Percentiles rank a stretch among this genome's conserved stretches.
phyloP scores from a whole-genome alignment of 2,888 invertebrate genomes.

The Pyralis farinalis region DNA sequence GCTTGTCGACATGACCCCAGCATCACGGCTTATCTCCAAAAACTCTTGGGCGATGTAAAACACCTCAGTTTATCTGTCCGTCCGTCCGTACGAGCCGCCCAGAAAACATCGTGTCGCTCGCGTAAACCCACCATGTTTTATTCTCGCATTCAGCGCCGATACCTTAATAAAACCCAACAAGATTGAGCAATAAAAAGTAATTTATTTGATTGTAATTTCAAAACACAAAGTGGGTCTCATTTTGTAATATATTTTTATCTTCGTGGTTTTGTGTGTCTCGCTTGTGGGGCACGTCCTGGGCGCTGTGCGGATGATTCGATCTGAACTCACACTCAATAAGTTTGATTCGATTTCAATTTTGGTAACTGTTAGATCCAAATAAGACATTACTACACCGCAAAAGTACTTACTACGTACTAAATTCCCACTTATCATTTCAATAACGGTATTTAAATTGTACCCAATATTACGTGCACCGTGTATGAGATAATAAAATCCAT shows the following conservation, averaged over 20 bases:
- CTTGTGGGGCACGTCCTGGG: conserved; percentile 60
- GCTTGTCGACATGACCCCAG: conserved; percentile 54
- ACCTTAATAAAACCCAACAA: conserved; percentile 80
- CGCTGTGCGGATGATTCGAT: conserved; percentile 42
- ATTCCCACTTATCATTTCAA: conserved; percentile 11
- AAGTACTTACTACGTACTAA: conserved; percentile 17
- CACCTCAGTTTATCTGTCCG: conserved; percentile 55
- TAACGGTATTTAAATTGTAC: conserved; percentile 9
- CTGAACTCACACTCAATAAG: conserved; percentile 46
- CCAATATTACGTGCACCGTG: neutral
- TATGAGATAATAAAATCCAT: neutral
- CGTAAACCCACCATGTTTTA: conserved; percentile 77
- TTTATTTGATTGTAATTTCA: conserved; percentile 81
- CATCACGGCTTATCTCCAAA: conserved; percentile 66
- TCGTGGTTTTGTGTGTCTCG: conserved; percentile 75
- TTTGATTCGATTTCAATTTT: conserved; percentile 58
- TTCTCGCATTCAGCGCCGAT: conserved; percentile 73
- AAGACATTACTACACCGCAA: conserved; percentile 62
- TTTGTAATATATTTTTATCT: conserved; percentile 80
- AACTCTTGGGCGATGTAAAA: conserved; percentile 62
- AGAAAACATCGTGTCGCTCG: conserved; percentile 63
- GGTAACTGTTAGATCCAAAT: conserved; percentile 44
- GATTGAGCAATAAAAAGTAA: conserved; percentile 81
- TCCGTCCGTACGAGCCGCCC: conserved; percentile 35
- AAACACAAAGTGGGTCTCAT: conserved; percentile 79